Percentiles rank a stretch among this genome's conserved stretches.
Conservation (phyloP, 2,888 invertebrate species). For the Ormyrus thymus region DNA sequence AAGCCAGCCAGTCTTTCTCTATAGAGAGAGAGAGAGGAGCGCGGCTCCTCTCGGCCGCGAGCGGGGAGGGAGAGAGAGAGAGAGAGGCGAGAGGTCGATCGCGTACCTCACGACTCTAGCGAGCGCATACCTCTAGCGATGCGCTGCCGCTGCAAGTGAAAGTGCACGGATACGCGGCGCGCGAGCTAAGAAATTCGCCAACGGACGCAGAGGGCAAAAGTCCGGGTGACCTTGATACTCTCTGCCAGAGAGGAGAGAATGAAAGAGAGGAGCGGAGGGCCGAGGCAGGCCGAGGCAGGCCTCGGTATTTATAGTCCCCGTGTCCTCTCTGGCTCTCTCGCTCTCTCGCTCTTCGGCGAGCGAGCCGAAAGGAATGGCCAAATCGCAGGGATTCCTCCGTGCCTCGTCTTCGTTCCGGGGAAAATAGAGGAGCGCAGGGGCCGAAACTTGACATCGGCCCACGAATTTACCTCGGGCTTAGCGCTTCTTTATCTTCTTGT, state of each 20-base stretch:
- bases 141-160: constrained; percentile 8
- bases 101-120: constrained; percentile 66
- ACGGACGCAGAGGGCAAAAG: constrained; percentile 41
- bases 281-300: constrained; percentile 35
- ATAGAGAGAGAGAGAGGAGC: too few relatives aligned
- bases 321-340: constrained; percentile 20
- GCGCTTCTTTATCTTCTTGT: constrained; percentile 37
- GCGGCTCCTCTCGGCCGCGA: constrained; percentile 21
- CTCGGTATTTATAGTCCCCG: constrained; percentile 58
- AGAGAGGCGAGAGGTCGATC: constrained; percentile 67
- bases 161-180: constrained; percentile 10
- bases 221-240: constrained; percentile 56
- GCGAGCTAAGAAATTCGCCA: background rate
- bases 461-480: constrained; percentile 29
- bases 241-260: constrained; percentile 53
- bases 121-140: constrained; percentile 18
- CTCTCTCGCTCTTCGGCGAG: constrained; percentile 49
- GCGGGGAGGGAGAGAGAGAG: constrained; percentile 38
- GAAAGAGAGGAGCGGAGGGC: constrained; percentile 48
- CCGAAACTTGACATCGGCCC: constrained; percentile 22
- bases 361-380: constrained; percentile 62
- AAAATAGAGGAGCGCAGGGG: constrained; percentile 51
- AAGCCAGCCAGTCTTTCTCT: constrained; percentile 51
- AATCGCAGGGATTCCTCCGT: constrained; percentile 68
- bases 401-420: constrained; percentile 39